These are phyloP conservation scores for Botrylloides violaceus DNA, from an alignment of 23 tunicate genomes.

Conservation along the genomic window DNA sequence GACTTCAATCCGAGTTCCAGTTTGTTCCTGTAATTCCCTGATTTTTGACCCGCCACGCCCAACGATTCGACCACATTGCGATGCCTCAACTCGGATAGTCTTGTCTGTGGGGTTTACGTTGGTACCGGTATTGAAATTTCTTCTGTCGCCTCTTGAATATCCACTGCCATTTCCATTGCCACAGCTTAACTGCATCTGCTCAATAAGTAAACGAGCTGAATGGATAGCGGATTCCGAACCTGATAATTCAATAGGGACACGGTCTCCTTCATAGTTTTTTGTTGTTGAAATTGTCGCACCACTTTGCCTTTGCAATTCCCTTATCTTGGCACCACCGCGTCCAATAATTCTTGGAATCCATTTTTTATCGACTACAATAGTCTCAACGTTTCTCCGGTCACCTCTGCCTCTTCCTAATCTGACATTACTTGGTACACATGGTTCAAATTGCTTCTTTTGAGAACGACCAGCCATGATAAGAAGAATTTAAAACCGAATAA, in stretches of 20 bases:
- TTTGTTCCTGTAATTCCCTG: slow-evolving; percentile 39
- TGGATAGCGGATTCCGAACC: slow-evolving; percentile 8
- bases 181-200: neutral
- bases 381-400: neutral
- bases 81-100: neutral
- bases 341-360: slow-evolving; percentile 57
- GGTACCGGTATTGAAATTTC: no score
- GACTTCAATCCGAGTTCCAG: slow-evolving; percentile 37
- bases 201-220: neutral
- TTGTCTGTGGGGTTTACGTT: neutral
- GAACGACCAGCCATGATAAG: no score
- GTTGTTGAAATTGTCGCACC: slow-evolving; percentile 46
- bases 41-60: slow-evolving; percentile 71
- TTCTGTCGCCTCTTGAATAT: neutral
- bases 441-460: no score
- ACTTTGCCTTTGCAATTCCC: slow-evolving; percentile 55
- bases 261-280: slow-evolving; percentile 1
- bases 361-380: slow-evolving; percentile 28
- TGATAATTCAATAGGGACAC: slow-evolving; percentile 17
- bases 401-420: slow-evolving; percentile 15
- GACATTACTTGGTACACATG: neutral
- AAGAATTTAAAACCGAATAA: no score
- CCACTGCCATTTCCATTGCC: neutral
- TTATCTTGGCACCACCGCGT: slow-evolving; percentile 61
- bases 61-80: slow-evolving; percentile 54